Base-by-base conservation (phyloP, 2,888 invertebrate genomes). In the Abscondita cerata region DNA sequence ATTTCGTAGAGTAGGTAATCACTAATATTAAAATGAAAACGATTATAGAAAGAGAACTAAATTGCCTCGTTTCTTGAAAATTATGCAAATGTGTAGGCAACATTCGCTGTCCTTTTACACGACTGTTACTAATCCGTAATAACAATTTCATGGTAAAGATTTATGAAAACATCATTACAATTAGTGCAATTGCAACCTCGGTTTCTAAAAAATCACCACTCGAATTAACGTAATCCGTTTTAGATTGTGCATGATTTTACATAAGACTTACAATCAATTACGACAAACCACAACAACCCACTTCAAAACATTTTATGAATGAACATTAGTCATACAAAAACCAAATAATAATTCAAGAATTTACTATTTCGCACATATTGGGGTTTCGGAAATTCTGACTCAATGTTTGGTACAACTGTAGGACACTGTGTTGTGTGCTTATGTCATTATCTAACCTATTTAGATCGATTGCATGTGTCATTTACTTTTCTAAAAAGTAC, bases 381-480 rank as follows among this genome's bases (percentile, higher is more conserved):
- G 40, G n/a, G 25, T 50, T 40, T 20, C 48, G 48, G 40, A 50
- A 50, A 9, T 6, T 34, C 20, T 57, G 57, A 50, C 50, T 57
- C 56, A 58, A 51, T 4, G 15, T n/a, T 31, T 1, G 8, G 31
- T 19, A 1, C 19, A 36, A 48, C 38, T 15, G 52, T 52, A 48
- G 44, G 47, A 53, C 38, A 52, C 48, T 8, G 15, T 8, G 16
- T 3, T 8, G 15, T 8, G 16, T 3, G 20, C 38, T 60, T 60
- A 60, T 54, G 54, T 60, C 60, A 60, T 54, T 34, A 5, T 59
- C 33, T 41, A 34, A 38, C 8, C 44, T 54, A n/a, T 53, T 50
- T 51, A 60, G 54, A 60, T 55, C 60, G 50, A 60, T 60, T 48
- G 31, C 16, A 52, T 58, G 58, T 58, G 58, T 59, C 59, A 59